phyloP scores from a whole-genome alignment of 2,888 invertebrate species.

The Agonopterix heracliana region DNA sequence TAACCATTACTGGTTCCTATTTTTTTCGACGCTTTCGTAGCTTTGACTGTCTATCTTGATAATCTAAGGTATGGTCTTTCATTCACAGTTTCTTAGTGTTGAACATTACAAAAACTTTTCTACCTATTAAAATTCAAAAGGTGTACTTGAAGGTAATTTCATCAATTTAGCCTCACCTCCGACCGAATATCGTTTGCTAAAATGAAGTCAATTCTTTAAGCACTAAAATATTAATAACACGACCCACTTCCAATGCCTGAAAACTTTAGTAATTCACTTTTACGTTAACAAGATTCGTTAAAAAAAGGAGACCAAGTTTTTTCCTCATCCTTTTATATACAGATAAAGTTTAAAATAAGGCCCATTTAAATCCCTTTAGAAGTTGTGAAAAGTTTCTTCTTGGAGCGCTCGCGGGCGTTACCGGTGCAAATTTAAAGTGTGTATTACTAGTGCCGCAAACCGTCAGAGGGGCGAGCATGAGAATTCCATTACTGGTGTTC shows the following conservation, averaged over 20 bases:
- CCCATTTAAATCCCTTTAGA: constrained; percentile 58
- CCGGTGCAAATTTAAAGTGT: constrained; percentile 72
- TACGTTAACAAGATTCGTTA: constrained; percentile 13
- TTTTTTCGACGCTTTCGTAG: too few relatives aligned
- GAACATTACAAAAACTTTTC: too few relatives aligned
- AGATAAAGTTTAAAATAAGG: constrained; percentile 46
- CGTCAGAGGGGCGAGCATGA: constrained; percentile 62
- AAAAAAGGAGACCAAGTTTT: constrained; percentile 14
- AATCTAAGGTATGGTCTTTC: too few relatives aligned
- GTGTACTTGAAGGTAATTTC: too few relatives aligned
- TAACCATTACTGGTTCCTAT: too few relatives aligned
- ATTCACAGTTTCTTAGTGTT: too few relatives aligned
- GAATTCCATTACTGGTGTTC: constrained; percentile 69
- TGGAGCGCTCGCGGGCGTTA: constrained; percentile 54
- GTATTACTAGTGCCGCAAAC: constrained; percentile 64
- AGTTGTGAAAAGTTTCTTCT: constrained; percentile 56
- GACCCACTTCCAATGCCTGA: constrained; percentile 7
- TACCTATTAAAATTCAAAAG: too few relatives aligned
- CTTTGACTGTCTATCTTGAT: too few relatives aligned
- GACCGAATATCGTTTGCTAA: too few relatives aligned
- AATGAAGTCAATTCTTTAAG: background rate
- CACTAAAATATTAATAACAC: background rate
- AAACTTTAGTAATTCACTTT: constrained; percentile 16
- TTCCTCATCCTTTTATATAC: constrained; percentile 23
- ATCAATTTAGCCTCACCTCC: too few relatives aligned